phyloP scores from a whole-genome alignment of 1,140 invertebrate species.

The Copidosoma floridanum region DNA sequence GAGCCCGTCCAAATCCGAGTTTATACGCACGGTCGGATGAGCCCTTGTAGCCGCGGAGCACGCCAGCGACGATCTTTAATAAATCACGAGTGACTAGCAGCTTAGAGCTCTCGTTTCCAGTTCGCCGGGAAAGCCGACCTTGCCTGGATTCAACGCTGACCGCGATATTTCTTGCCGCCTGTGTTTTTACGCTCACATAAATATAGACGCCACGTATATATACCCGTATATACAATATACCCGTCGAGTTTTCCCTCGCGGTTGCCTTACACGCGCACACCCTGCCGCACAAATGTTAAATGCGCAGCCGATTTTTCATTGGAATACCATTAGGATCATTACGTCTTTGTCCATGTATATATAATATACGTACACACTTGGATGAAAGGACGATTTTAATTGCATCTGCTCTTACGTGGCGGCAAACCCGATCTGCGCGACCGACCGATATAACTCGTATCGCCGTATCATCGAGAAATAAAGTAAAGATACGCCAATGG shows the following conservation, averaged over 20 bases:
- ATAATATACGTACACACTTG: background rate
- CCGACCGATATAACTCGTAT: background rate
- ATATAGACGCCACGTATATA: background rate
- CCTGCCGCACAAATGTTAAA: background rate
- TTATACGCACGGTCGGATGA: background rate
- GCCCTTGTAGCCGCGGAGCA: background rate
- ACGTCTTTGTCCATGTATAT: too few species aligned
- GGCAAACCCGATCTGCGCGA: too few species aligned
- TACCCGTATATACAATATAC: conserved; percentile 3
- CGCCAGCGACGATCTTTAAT: background rate
- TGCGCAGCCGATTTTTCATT: background rate
- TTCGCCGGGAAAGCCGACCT: background rate
- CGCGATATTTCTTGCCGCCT: background rate
- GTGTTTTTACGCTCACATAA: background rate
- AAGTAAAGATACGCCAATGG: too few species aligned
- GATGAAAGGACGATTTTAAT: background rate
- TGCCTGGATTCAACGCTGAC: background rate
- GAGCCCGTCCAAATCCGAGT: too few species aligned
- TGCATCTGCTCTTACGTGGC: background rate
- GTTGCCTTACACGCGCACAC: background rate
- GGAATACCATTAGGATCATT: too few species aligned
- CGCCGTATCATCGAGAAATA: too few species aligned
- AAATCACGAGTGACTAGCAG: background rate
- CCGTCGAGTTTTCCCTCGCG: background rate
- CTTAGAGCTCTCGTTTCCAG: background rate